Conservation (phyloP, 1,140 invertebrate genomes). For the Drosophila bocki region DNA sequence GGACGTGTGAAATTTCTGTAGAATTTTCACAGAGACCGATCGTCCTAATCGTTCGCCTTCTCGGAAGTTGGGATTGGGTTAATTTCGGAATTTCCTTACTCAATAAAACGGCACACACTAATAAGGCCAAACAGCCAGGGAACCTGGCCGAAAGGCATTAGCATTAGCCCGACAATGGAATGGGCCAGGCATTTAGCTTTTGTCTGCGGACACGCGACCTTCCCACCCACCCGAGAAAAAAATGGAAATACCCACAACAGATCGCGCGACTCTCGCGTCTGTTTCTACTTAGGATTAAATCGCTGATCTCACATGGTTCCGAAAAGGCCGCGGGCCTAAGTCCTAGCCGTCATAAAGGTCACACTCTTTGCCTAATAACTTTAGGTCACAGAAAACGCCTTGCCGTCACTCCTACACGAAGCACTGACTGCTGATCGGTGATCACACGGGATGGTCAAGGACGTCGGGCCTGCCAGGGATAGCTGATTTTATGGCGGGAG, state of each 20-base stretch:
- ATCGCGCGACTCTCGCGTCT: conserved; percentile 46
- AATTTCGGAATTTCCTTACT: conserved; percentile 68
- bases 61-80: conserved; percentile 74
- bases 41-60: conserved; percentile 70
- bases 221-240: conserved; percentile 26
- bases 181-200: conserved; percentile 71
- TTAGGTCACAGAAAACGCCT: conserved; percentile 80
- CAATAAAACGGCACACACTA: conserved; percentile 73
- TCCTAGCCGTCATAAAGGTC: conserved; percentile 60
- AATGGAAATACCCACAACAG: conserved; percentile 63
- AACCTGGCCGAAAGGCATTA: conserved; percentile 59
- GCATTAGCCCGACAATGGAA: conserved; percentile 74
- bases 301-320: conserved; percentile 26
- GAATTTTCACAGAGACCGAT: conserved; percentile 75
- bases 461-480: conserved; percentile 23
- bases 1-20: conserved; percentile 77
- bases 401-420: conserved; percentile 77
- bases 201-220: conserved; percentile 73
- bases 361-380: conserved; percentile 75
- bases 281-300: conserved; percentile 69
- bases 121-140: conserved; percentile 73
- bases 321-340: conserved; percentile 18
- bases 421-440: conserved; percentile 67
- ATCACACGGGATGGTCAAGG: conserved; percentile 25
- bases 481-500: conserved; percentile 32